Evolutionary conservation across 1,140 invertebrate genomes (phyloP), one percentile per base, ranked within the genome.

Genomic region (Tetragonula clypearis): DNA sequence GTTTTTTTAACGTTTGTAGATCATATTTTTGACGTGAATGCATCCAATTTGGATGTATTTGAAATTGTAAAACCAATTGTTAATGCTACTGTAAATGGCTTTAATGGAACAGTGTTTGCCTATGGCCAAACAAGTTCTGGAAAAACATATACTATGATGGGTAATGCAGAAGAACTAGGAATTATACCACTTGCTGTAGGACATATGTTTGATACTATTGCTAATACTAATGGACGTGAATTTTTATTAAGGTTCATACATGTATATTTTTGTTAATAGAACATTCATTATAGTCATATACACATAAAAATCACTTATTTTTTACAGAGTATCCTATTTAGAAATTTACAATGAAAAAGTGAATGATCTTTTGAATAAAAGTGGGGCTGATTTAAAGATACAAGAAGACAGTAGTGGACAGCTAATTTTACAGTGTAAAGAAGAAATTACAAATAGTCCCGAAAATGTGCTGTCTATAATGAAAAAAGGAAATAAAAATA

Each of bases 81-180:
- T 8, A 95, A 97, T 83, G 96, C 97, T 53, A 96, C 97, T 14
- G 95, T 98, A 15, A 96, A 97, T 90, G 98, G 98, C 0, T 97
- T 98, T 88, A 98, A 98, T 95, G 98, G 98, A 0, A 99, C 98
- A 19, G 97, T 99, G 86, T 97, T 99, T 95, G 98, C 98, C 0
- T 99, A 99, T 94, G 98, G 98, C 23, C 98, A 99, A 92, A 99
- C 98, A 77, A 97, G 97, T 17, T 98, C 97, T 30, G 97, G 97
- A 65, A 97, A 97, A 93, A 97, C 97, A 0, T 96, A 95, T 88
- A 97, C 96, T 0, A 97, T 97, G 96, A 96, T 98, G 92, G 98
- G 98, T 19, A 96, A 96, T 71, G 92, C 95, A 9, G 90, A 93
- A 0, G 96, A 97, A 56, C 96, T 96, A 1, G 98, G 98, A 23